Percentiles rank a stretch among this genome's conserved stretches.
phyloP scores from a whole-genome alignment of 2,888 invertebrate species.

The Synanthedon myopaeformis region DNA sequence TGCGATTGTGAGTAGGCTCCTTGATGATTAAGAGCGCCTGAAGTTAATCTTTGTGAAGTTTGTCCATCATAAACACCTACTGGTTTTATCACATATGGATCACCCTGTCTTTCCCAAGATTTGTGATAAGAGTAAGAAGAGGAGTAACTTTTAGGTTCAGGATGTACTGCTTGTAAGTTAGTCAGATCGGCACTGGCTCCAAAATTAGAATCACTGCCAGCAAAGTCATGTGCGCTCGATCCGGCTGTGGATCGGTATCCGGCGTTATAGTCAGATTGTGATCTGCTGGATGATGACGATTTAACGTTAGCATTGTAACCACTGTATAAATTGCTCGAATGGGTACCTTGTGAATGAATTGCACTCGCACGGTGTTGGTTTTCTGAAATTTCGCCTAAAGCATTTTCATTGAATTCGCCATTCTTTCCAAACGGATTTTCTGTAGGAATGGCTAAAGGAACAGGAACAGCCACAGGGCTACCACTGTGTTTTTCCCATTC shows the following conservation, averaged over 20 bases:
- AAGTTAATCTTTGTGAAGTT: constrained; percentile 32
- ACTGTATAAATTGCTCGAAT: constrained; percentile 18
- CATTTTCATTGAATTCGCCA: constrained; percentile 42
- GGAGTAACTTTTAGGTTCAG: constrained; percentile 55
- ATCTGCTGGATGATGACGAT: constrained; percentile 25
- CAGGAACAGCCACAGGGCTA: constrained; percentile 19
- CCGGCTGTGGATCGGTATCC: constrained; percentile 13
- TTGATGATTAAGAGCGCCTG: constrained; percentile 19
- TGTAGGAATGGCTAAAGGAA: constrained; percentile 23
- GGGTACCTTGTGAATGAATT: constrained; percentile 20
- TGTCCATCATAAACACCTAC: constrained; percentile 22
- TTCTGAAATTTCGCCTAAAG: constrained; percentile 16
- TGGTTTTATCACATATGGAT: constrained; percentile 60
- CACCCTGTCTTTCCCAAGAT: constrained; percentile 64
- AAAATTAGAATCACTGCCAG: constrained; percentile 15
- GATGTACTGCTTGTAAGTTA: constrained; percentile 22
- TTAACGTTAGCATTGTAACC: constrained; percentile 28
- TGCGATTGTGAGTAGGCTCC: constrained; percentile 23
- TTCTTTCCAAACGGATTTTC: constrained; percentile 29
- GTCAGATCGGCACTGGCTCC: constrained; percentile 9
- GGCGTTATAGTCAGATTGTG: constrained; percentile 25
- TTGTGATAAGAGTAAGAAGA: constrained; percentile 65
- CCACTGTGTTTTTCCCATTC: constrained; percentile 58
- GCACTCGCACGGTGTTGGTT: constrained; percentile 18
- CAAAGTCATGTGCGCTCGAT: constrained; percentile 15